Conservation (phyloP, 1,140 invertebrate species). For the Contarinia nasturtii region DNA sequence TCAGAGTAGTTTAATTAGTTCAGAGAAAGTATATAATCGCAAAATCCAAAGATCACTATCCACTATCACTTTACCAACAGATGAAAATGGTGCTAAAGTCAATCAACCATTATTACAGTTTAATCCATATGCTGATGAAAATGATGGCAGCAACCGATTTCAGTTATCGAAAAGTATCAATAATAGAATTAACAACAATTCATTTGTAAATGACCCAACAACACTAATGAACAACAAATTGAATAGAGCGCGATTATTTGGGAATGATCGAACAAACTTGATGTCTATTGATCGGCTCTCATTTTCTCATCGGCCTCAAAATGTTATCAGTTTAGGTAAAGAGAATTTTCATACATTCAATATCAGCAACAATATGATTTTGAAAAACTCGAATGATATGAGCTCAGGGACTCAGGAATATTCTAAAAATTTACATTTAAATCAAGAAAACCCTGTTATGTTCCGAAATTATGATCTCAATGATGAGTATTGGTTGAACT, state of each 20-base stretch:
- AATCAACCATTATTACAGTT: not conserved
- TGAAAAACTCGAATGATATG: not conserved
- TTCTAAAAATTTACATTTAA: no score
- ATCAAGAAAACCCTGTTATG: not conserved
- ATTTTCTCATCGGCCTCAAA: not conserved
- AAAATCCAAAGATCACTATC: not conserved
- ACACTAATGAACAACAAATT: no score
- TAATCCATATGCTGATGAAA: not conserved
- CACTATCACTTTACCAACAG: not conserved
- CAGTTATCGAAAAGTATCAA: not conserved
- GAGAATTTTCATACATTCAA: not conserved
- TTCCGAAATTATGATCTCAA: slow-evolving; percentile 2
- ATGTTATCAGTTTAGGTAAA: not conserved
- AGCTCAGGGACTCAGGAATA: not conserved
- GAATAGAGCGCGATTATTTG: not conserved
- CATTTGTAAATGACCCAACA: not conserved
- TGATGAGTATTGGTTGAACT: slow-evolving; percentile 2
- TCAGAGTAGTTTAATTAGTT: not conserved
- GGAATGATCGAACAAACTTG: not conserved
- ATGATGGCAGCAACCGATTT: not conserved
- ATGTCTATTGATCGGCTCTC: not conserved
- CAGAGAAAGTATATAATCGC: not conserved
- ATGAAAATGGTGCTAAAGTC: not conserved
- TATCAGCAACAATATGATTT: not conserved
- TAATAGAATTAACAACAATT: not conserved